Base-by-base conservation (phyloP, 1,140 invertebrate species). In the Kradibia gibbosae region DNA sequence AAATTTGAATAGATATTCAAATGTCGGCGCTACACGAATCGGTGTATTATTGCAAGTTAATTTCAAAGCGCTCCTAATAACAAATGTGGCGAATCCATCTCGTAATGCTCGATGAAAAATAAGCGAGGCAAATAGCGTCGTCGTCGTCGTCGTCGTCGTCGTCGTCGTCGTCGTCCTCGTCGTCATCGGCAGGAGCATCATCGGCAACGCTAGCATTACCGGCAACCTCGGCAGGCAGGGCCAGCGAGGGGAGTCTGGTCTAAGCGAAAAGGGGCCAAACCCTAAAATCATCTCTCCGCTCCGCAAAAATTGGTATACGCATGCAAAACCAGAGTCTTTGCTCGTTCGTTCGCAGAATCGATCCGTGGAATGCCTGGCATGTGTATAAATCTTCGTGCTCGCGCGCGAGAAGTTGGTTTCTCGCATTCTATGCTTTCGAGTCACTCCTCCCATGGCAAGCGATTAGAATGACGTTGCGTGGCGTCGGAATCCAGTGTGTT, bases 301-400 rank as follows among this genome's bases (percentile, higher is more conserved):
- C 74, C 74, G 25, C 48, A 25, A 55, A 76, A 60, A 71, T 3
- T 42, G 65, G 72, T 70, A 45, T 71, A 82, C 60, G 48, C 74
- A 82, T 78, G 75, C 75, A 82, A 82, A 81, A 71, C 39, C 13
- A 31, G 48, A 11, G 31, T 22, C 34, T 71, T 15, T 13, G 25
- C 7, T 76, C 42, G 57, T 81, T 78, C 67, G 73, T 71, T 78
- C 77, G 28, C n/a, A 77, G 77, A 79, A 67, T 55, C 75, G 74
- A 82, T 70, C 55, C 17, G 2, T 42, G 73, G 78, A 83, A 83
- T 77, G 71, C 39, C 74, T 3, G 77, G 78, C 72, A 79, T 53
- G 82, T 83, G 82, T 85, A 83, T 86, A 85, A 87, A 83, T 85
- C 80, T 83, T 81, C 85, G 85, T 71, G 80, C 67, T 36, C n/a